Percentiles rank a stretch among this genome's conserved stretches.
Evolutionary conservation across 2,888 invertebrate species (phyloP).

Genomic region (Agonopterix subpropinquella): DNA sequence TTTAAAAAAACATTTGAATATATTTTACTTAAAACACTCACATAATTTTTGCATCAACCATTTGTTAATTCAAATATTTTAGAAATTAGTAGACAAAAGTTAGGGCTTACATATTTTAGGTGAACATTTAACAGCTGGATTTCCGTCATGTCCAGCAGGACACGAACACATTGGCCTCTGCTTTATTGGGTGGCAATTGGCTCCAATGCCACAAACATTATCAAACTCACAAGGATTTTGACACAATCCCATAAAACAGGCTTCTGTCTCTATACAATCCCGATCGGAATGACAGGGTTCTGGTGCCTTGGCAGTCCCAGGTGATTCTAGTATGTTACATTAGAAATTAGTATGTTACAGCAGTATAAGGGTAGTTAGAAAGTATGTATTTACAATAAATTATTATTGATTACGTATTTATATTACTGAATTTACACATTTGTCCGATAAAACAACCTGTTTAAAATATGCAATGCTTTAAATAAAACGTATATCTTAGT

Average conservation of each 20-base stretch:
- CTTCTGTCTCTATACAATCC: constrained; percentile 88
- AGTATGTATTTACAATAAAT: constrained; percentile 5
- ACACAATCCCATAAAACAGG: constrained; percentile 88
- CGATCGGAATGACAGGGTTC: constrained; percentile 89
- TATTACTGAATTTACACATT: constrained; percentile 34
- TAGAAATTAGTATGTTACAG: constrained; percentile 49
- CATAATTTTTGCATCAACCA: neutral
- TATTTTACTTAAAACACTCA: too few species aligned
- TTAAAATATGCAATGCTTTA: neutral
- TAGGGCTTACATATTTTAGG: constrained; percentile 84
- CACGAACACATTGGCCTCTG: constrained; percentile 90
- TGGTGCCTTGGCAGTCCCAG: constrained; percentile 81
- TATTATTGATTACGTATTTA: neutral
- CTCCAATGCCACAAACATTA: constrained; percentile 83
- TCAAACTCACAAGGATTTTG: constrained; percentile 90
- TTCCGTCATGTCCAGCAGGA: constrained; percentile 87
- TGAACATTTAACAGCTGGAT: constrained; percentile 87
- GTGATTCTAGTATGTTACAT: constrained; percentile 78
- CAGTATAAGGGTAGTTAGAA: constrained; percentile 16
- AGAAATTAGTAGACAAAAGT: constrained; percentile 1
- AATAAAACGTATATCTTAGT: neutral
- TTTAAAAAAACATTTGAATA: too few species aligned
- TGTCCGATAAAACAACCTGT: constrained; percentile 63
- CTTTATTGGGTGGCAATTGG: constrained; percentile 87
- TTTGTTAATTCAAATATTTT: constrained; percentile 1